Conservation (phyloP, 1,140 invertebrate genomes). For the Neodiprion lecontei region DNA sequence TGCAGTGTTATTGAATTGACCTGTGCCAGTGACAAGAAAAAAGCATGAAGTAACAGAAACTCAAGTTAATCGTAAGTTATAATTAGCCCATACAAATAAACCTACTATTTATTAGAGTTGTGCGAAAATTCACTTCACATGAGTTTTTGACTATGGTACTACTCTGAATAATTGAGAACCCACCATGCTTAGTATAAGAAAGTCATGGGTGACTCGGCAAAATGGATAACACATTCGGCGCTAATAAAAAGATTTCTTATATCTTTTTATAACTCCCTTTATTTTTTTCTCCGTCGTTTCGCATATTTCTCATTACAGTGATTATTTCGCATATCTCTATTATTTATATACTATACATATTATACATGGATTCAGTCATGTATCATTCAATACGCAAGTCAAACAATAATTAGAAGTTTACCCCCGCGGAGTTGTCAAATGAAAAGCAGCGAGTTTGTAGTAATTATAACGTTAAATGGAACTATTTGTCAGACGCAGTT, state of each 20-base stretch:
- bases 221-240: too few species aligned
- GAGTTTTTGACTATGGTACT: background rate
- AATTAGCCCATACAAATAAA: conserved; percentile 33
- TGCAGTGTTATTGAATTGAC: conserved; percentile 9
- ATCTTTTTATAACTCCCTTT: background rate
- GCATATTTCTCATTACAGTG: background rate
- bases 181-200: background rate
- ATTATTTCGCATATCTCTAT: conserved; percentile 16
- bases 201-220: too few species aligned
- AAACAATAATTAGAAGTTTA: background rate
- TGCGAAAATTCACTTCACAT: conserved; percentile 22
- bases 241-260: too few species aligned
- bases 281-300: background rate
- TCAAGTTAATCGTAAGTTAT: conserved; percentile 37
- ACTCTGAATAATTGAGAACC: background rate
- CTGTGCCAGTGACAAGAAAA: conserved; percentile 20
- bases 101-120: conserved; percentile 46
- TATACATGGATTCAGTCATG: conserved; percentile 20
- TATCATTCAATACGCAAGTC: conserved; percentile 14
- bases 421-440: background rate
- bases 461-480: background rate
- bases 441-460: background rate
- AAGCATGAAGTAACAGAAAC: background rate
- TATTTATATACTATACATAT: conserved; percentile 16
- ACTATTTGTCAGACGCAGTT: background rate